Evolutionary conservation across 53 echinoderm and acorn worm genomes (phyloP), one percentile per base, ranked within the genome.

Genomic region (Echinarachnius parma): DNA sequence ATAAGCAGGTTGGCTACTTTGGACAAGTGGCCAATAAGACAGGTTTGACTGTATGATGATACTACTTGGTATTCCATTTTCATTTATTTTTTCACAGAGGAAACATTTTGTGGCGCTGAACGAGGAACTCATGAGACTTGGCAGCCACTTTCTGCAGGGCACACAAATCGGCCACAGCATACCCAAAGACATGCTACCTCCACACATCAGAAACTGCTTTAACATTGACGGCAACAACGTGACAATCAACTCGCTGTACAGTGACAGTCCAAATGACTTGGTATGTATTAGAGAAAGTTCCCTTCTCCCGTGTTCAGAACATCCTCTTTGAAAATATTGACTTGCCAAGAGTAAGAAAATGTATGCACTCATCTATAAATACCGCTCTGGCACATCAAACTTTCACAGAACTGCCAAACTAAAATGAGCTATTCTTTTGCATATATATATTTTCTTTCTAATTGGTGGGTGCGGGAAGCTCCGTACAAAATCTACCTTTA

Each of bases 401-500:
- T n/a, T n/a, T n/a, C n/a, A n/a, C n/a, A n/a, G n/a, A n/a, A n/a
- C n/a, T n/a, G n/a, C n/a, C n/a, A n/a, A n/a, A n/a, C n/a, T n/a
- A n/a, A n/a, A n/a, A n/a, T n/a, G n/a, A n/a, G n/a, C n/a, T n/a
- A n/a, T n/a, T n/a, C n/a, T n/a, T n/a, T n/a, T n/a, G n/a, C n/a
- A n/a, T n/a, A n/a, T n/a, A n/a, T n/a, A n/a, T n/a, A n/a, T n/a
- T n/a, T n/a, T n/a, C n/a, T n/a, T n/a, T n/a, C n/a, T n/a, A n/a
- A n/a, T n/a, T n/a, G n/a, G n/a, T 44, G 91, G 96, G 80, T 96
- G 21, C 75, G 96, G 16, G 96, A 96, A 72, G 88, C 90, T 4
- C 87, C 96, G 32, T 91, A 88, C 69, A 96, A 96, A 53, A 88
- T 96, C 55, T 96, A 78, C 68, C 86, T 91, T 19, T 88, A 88